Percentiles rank a stretch among this genome's conserved stretches.
phyloP scores from a whole-genome alignment of 2,888 invertebrate genomes.

The Drosophila mimica region DNA sequence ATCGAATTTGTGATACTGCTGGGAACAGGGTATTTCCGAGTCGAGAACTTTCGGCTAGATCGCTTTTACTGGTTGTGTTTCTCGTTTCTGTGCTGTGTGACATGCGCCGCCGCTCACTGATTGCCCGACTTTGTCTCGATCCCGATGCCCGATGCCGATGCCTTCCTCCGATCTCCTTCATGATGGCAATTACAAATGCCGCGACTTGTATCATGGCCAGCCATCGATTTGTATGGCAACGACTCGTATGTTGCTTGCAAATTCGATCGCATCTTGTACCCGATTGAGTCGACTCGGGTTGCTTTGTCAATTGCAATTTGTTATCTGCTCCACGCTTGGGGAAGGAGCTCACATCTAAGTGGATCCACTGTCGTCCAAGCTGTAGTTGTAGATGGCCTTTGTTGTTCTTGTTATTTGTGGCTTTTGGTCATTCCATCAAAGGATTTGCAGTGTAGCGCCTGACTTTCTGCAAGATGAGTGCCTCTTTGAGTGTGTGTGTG shows the following conservation, averaged over 20 bases:
- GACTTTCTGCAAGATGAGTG: slow-evolving; percentile 50
- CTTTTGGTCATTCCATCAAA: slow-evolving; percentile 60
- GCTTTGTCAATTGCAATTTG: slow-evolving; percentile 84
- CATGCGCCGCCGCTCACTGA: slow-evolving; percentile 74
- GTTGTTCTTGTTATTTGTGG: slow-evolving; percentile 8
- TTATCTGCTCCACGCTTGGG: slow-evolving; percentile 65
- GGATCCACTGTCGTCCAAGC: slow-evolving; percentile 18
- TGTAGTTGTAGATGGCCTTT: slow-evolving; percentile 41
- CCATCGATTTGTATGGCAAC: slow-evolving; percentile 79
- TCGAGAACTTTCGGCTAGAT: not conserved
- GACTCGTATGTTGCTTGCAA: slow-evolving; percentile 74
- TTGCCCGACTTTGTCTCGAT: slow-evolving; percentile 59
- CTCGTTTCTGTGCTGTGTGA: slow-evolving; percentile 58
- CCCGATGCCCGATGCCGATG: slow-evolving; percentile 15
- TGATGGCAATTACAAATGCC: slow-evolving; percentile 74
- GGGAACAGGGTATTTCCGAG: slow-evolving; percentile 6
- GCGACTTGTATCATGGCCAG: slow-evolving; percentile 80
- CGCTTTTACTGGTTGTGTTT: not conserved
- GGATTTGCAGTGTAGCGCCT: slow-evolving; percentile 47
- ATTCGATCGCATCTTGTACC: slow-evolving; percentile 83
- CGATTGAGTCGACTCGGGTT: slow-evolving; percentile 62
- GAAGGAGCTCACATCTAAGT: slow-evolving; percentile 26
- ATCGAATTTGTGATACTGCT: not conserved
- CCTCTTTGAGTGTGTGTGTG: slow-evolving; percentile 7
- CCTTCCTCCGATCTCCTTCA: slow-evolving; percentile 16